These are phyloP conservation scores for Tubulanus polymorphus DNA, from an alignment of 2,888 invertebrate genomes.

Conservation along the genomic window DNA sequence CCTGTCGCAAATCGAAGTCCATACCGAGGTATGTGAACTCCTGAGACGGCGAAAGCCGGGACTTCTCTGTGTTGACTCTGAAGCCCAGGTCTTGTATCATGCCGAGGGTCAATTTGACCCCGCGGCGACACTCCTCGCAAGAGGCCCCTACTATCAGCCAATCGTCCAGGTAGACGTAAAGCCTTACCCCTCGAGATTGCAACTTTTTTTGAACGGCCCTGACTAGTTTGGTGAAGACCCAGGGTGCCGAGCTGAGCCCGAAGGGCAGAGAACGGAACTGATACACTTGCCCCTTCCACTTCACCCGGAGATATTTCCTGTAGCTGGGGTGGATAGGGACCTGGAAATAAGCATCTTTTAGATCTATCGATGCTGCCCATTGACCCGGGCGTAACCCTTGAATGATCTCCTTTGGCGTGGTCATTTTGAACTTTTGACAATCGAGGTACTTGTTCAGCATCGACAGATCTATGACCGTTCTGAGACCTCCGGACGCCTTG, in stretches of 20 bases:
- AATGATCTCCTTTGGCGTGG: conserved; percentile 12
- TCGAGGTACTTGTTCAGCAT: conserved; percentile 17
- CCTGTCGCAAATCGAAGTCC: too few relatives aligned
- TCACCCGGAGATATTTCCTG: conserved; percentile 13
- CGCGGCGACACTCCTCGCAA: not conserved
- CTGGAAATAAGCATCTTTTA: not conserved
- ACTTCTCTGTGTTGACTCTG: too few relatives aligned
- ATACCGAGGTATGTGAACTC: too few relatives aligned
- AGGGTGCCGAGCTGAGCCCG: conserved; percentile 8
- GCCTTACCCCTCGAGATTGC: conserved; percentile 8
- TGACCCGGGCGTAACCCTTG: conserved; percentile 6
- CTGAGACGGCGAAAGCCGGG: too few relatives aligned
- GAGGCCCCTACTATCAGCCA: conserved; percentile 9
- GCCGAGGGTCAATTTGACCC: too few relatives aligned
- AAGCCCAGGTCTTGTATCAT: too few relatives aligned
- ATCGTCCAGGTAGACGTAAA: conserved; percentile 21
- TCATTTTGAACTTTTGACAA: conserved; percentile 20
- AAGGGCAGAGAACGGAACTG: conserved; percentile 12
- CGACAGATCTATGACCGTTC: conserved; percentile 19
- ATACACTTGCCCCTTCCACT: not conserved
- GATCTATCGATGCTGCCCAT: not conserved
- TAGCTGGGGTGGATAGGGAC: not conserved
- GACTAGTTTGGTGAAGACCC: conserved; percentile 16
- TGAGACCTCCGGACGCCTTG: conserved; percentile 11
- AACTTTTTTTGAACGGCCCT: conserved; percentile 14